Base-by-base conservation (phyloP, 2,113 vertebrate genomes). In the Reinhardtius hippoglossoides region DNA sequence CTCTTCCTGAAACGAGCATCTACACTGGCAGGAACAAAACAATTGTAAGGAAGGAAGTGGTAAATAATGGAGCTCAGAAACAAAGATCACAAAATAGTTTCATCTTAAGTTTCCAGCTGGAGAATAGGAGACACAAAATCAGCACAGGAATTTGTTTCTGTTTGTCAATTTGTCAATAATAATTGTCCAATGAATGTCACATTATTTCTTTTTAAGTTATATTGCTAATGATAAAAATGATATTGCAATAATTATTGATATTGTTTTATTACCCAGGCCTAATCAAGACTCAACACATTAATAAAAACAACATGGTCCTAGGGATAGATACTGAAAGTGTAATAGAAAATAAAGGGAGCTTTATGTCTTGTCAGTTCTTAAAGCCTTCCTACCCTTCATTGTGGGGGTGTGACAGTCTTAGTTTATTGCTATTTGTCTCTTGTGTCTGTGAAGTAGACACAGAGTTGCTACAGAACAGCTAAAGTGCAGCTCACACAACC, bases 31-130 rank as follows among this genome's bases (percentile, higher is more conserved):
- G 63, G 46, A 74, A 69, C 71, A 69, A 84, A 85, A 83, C 77
- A 68, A 73, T 75, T 1, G 23, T 23, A 23, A 27, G 78, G 75
- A 63, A 81, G 67, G 71, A 79, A 72, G 71, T 54, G 64, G 61
- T 67, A 58, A 87, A 87, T 85, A 72, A 85, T 75, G 71, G 62
- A 87, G 55, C 24, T 61, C 16, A 21, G 24, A 35, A 85, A 67
- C 61, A 81, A 76, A 72, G 54, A 54, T 78, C 46, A 21, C 26
- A 27, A 65, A 21, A 84, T 31, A 35, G 27, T 31, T 44, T 67
- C n/a, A 37, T 14, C 71, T 24, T 66, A 24, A 16, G 12, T 20
- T 74, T 55, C 46, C n/a, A 46, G 55, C 42, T 37, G 4, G 40
- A 26, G 48, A 31, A 2, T 8, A 7, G 31, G 23, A n/a, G 31